Base-by-base conservation (phyloP, 2,113 vertebrate genomes). In the Ochotona princeps region DNA sequence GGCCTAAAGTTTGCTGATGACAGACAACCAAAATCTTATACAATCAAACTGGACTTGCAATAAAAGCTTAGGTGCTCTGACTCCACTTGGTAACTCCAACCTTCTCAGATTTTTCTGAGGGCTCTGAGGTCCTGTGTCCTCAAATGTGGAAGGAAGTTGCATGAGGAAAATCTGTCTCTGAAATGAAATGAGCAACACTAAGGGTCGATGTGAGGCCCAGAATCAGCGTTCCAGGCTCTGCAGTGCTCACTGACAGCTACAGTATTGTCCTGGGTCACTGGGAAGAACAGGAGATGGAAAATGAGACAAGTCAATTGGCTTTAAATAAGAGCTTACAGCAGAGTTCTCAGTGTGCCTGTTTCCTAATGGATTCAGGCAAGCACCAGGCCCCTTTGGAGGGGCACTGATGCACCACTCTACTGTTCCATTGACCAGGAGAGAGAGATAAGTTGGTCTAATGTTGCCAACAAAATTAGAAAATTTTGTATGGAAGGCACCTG, bases 1-100 rank as follows among this genome's bases (percentile, higher is more conserved):
- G 44, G 44, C 63, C 63, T 93, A 9, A 65, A 89, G 4, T 35
- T 38, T 8, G 49, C 75, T 2, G 38, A 47, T 67, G 20, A 11
- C 95, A 97, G 87, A 78, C 76, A 96, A 94, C 97, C 97, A 96
- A 96, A 97, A 97, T 97, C 96, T 60, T 96, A 81, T 38, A 61
- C 51, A 51, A 91, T 92, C 89, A 61, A 28, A 63, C 94, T 95
- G 7, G 72, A 35, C 5, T 94, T 92, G 3, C 67, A 66, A 0
- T 32, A 92, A 96, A 95, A 95, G 83, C 95, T 96, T 90, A 81
- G 94, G 73, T 73, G 5, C 85, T 23, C 83, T 93, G 7, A 92
- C 86, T 89, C 96, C 95, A 86, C 96, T 81, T 94, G 88, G 95
- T 96, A 97, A 97, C 30, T 44, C 83, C 57, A 95, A 98, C 97